Evolutionary conservation across 2,797 vertebrate species (phyloP).

Genomic region (Myotis vivesi): DNA sequence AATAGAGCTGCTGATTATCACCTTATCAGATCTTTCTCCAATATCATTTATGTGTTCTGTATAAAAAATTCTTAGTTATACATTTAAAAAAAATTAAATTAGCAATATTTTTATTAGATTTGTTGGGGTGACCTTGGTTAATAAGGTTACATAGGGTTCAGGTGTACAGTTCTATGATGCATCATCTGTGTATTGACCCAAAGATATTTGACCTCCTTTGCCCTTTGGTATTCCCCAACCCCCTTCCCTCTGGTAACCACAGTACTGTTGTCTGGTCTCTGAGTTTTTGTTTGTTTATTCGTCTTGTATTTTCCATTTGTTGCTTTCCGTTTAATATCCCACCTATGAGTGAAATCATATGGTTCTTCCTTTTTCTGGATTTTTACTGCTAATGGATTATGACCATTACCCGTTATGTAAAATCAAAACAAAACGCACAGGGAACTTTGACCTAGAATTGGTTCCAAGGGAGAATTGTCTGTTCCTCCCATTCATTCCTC

Average conservation of each 20-base stretch:
- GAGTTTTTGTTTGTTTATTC: background rate
- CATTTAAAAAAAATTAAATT: background rate
- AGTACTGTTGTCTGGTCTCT: background rate
- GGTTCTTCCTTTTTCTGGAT: background rate
- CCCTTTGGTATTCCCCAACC: background rate
- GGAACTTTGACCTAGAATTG: accelerated
- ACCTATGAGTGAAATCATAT: background rate
- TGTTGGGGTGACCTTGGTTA: background rate
- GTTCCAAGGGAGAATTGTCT: accelerated
- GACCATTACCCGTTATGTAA: background rate
- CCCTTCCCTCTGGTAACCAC: background rate
- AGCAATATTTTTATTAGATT: background rate
- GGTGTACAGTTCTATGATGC: background rate
- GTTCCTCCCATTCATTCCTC: background rate
- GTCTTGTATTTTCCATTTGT: background rate
- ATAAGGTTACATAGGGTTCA: background rate
- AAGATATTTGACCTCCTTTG: background rate
- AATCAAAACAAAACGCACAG: background rate
- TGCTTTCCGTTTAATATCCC: background rate
- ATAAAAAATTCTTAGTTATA: background rate
- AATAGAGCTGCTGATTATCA: background rate
- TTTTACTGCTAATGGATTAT: background rate
- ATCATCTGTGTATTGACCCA: background rate
- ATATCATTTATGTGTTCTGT: background rate
- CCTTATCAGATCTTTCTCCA: background rate